Percentiles rank a stretch among this genome's conserved stretches.
Conservation (phyloP, 2,797 vertebrate species). For the Enteromius radiatus region DNA sequence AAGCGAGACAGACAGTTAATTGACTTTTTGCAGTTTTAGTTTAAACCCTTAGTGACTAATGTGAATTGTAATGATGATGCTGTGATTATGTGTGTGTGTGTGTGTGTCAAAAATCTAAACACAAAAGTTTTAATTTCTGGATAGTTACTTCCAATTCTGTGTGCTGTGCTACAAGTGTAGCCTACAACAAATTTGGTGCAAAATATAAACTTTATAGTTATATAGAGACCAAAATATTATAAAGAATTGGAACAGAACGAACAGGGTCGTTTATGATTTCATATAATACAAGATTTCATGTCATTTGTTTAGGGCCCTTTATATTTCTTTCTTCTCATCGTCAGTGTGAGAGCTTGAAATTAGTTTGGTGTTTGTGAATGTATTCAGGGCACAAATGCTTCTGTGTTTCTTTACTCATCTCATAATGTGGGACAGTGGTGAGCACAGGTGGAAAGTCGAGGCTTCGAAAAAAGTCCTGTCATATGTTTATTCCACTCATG, state of each 20-base stretch:
- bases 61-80: conserved; percentile 1
- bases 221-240: background rate
- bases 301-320: background rate
- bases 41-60: background rate
- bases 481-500: no score
- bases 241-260: background rate
- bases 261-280: background rate
- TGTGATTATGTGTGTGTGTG: background rate
- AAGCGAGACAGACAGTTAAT: conserved; percentile 2
- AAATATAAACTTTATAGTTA: background rate
- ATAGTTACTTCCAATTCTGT: background rate
- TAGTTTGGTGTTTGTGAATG: conserved; percentile 72
- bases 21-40: background rate
- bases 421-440: conserved; percentile 19
- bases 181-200: background rate
- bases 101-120: background rate
- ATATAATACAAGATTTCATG: no score
- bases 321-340: background rate
- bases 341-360: conserved; percentile 48
- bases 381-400: conserved; percentile 67
- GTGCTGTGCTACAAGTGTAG: background rate
- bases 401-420: conserved; percentile 58
- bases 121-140: background rate
- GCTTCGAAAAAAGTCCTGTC: no score
- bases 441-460: background rate